Percentiles rank a stretch among this genome's conserved stretches.
phyloP scores from a whole-genome alignment of 2,113 vertebrate genomes.

The Microcebus murinus region DNA sequence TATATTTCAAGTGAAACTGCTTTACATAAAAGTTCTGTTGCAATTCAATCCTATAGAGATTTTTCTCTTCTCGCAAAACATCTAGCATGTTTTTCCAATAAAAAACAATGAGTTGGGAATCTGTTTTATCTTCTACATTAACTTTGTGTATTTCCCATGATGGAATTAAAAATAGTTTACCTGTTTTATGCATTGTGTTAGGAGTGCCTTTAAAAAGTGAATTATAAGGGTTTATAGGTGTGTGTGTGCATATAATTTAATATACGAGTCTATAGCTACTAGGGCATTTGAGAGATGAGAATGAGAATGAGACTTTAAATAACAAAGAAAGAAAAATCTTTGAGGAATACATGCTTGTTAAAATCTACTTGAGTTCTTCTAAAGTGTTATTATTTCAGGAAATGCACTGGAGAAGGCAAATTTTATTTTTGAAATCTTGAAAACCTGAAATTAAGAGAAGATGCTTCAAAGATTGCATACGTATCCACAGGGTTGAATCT shows the following conservation, averaged over 20 bases:
- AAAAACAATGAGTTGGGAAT: conserved; percentile 51
- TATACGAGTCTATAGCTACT: not conserved
- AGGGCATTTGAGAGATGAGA: not conserved
- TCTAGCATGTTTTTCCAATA: conserved; percentile 63
- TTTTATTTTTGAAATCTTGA: conserved; percentile 43
- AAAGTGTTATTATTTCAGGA: conserved; percentile 48
- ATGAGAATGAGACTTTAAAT: not conserved
- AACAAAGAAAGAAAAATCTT: conserved; percentile 24
- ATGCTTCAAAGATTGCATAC: not conserved
- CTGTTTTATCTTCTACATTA: conserved; percentile 57
- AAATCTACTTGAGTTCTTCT: conserved; percentile 25
- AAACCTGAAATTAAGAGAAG: conserved; percentile 18
- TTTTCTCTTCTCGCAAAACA: conserved; percentile 54
- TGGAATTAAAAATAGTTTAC: conserved; percentile 57
- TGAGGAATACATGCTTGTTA: conserved; percentile 20
- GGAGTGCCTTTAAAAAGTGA: not conserved
- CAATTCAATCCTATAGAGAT: conserved; percentile 30
- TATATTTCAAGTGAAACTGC: conserved; percentile 71
- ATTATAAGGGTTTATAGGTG: conserved; percentile 34
- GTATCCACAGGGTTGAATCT: not conserved
- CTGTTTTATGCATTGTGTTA: conserved; percentile 17
- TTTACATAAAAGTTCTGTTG: conserved; percentile 54
- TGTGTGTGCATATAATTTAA: conserved; percentile 21
- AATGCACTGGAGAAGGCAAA: not conserved
- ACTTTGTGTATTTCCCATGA: conserved; percentile 57